Percentiles rank a stretch among this genome's conserved stretches.
Conservation (phyloP, 2,113 vertebrate genomes). For the Mobula hypostoma region DNA sequence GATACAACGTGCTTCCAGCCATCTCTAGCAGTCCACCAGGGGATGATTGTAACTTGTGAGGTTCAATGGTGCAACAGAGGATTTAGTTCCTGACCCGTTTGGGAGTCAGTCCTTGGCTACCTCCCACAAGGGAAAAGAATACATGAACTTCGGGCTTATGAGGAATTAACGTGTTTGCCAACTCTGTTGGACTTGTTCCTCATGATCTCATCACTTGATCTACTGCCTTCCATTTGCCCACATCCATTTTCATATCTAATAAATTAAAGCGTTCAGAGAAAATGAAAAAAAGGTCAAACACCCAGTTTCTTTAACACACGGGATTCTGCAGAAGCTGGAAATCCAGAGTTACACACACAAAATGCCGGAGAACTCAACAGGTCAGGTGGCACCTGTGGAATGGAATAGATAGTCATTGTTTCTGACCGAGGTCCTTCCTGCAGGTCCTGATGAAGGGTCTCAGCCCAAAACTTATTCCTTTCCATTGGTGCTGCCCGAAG, state of each 20-base stretch:
- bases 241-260: neutral
- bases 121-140: neutral
- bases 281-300: neutral
- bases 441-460: too few species aligned
- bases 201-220: neutral
- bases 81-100: neutral
- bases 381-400: too few species aligned
- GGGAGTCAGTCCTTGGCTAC: neutral
- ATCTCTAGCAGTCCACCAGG: neutral
- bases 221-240: neutral
- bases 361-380: too few species aligned
- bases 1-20: too few species aligned
- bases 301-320: neutral
- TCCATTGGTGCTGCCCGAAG: too few species aligned
- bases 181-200: neutral
- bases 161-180: neutral
- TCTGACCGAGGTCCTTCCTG: too few species aligned
- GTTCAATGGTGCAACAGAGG: neutral
- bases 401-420: too few species aligned
- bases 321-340: too few species aligned
- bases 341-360: too few species aligned
- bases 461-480: too few species aligned
- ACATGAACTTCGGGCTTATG: neutral
- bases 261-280: neutral
- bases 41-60: neutral